Base-by-base conservation (phyloP, 2,113 vertebrate species). In the Stomatorhinus ivindoensis region DNA sequence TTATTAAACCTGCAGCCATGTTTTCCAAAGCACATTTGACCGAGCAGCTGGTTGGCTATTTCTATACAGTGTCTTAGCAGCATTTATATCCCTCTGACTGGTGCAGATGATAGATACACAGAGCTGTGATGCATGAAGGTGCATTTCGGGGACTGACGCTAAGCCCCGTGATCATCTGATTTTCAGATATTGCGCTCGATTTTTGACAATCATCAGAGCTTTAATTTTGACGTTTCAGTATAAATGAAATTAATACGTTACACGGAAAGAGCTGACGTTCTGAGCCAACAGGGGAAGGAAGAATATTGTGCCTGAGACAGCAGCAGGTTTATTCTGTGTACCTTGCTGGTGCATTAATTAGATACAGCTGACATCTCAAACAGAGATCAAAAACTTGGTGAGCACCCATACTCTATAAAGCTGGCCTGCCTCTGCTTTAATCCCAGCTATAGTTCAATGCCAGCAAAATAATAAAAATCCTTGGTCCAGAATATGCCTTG, bases 401-500 rank as follows among this genome's bases (percentile, higher is more conserved):
- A 35, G 85, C 47, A 9, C 73, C 73, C 73, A 80, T 76, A 5
- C 48, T 53, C 48, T 35, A 50, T 35, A 46, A 21, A 84, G 2
- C 85, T 8, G n/a, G 48, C 48, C 51, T 35, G 85, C 27, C 15
- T 53, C 85, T 21, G 15, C n/a, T 35, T 87, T 53, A 87, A 87
- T 87, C 50, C n/a, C 35, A 53, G 10, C 85, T 55, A 39, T 35
- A 87, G 17, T 53, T 53, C 27, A 53, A 27, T 50, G 50, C 48
- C 50, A 87, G n/a, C 50, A 87, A 53, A 86, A 87, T 53, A 51
- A 87, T 87, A 27, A n/a, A 87, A 87, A 35, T 87, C 48, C 50
- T 35, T 87, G 85, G 85, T 87, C 50, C 35, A 51, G 51, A 51
- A 31, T 86, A 51, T 87, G 83, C 83, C 46, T 27, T 15, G 2